Conservation (phyloP, 2,888 invertebrate genomes). For the Camptogramma bilineatum region DNA sequence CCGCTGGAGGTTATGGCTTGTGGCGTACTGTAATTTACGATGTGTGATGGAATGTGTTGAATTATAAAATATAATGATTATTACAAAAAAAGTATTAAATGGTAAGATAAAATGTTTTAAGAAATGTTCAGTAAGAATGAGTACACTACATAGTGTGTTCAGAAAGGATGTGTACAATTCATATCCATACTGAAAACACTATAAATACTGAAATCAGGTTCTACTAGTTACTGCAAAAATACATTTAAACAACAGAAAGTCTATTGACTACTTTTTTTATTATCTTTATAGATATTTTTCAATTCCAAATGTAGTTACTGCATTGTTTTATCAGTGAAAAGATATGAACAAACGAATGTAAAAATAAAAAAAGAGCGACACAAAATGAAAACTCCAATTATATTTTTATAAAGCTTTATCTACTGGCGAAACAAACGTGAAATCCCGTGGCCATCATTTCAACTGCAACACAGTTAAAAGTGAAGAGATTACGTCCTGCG, state of each 20-base stretch:
- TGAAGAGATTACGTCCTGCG: conserved; percentile 69
- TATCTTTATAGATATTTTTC: too few relatives aligned
- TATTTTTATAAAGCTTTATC: conserved; percentile 6
- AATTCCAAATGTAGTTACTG: background rate
- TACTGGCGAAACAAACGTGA: conserved; percentile 15
- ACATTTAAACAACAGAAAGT: too few relatives aligned
- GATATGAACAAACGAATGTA: background rate
- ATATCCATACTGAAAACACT: too few relatives aligned
- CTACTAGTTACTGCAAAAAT: too few relatives aligned
- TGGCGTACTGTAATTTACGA: conserved; percentile 20
- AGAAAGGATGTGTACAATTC: too few relatives aligned
- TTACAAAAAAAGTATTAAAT: too few relatives aligned
- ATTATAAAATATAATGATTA: background rate
- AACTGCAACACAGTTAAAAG: conserved; percentile 62
- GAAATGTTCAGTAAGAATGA: too few relatives aligned
- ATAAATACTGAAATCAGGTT: too few relatives aligned
- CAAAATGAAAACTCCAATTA: background rate
- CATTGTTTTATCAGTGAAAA: background rate
- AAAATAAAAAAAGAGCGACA: background rate
- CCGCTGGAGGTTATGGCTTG: conserved; percentile 23
- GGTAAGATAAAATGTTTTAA: too few relatives aligned
- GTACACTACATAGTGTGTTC: too few relatives aligned
- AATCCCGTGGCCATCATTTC: conserved; percentile 35
- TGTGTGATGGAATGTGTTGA: conserved; percentile 10
- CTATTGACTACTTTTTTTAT: too few relatives aligned